These are phyloP conservation scores for Dynastes grantii DNA, from an alignment of 2,888 invertebrate genomes.

Conservation along the genomic window DNA sequence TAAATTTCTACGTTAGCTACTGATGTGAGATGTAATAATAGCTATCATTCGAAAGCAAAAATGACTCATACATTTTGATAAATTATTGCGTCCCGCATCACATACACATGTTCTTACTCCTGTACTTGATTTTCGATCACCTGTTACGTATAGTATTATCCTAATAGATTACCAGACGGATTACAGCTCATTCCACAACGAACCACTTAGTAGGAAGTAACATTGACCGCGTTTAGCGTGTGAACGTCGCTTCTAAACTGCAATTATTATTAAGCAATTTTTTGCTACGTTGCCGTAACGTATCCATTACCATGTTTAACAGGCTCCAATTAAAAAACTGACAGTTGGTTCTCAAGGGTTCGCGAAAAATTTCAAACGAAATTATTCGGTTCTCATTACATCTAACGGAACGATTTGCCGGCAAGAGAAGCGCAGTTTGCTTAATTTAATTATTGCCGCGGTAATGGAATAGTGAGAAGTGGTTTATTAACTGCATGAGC, in stretches of 20 bases:
- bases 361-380: background rate
- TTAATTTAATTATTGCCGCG: no score
- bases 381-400: background rate
- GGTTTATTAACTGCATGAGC: no score
- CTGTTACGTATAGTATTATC: background rate
- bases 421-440: no score
- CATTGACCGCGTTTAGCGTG: slow-evolving; percentile 1
- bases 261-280: background rate
- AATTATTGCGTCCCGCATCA: background rate
- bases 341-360: slow-evolving; percentile 1
- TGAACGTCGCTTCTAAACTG: background rate
- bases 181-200: background rate
- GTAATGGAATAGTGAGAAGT: no score
- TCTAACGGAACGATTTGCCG: no score
- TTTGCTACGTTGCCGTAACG: background rate
- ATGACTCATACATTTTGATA: no score
- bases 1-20: no score
- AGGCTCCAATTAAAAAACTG: background rate
- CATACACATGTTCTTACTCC: background rate
- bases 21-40: no score
- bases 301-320: no score
- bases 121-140: background rate
- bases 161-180: background rate
- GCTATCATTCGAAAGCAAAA: no score
- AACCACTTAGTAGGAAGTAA: background rate